Base-by-base conservation (phyloP, 2,888 invertebrate species). In the Trachelus iudaicus region DNA sequence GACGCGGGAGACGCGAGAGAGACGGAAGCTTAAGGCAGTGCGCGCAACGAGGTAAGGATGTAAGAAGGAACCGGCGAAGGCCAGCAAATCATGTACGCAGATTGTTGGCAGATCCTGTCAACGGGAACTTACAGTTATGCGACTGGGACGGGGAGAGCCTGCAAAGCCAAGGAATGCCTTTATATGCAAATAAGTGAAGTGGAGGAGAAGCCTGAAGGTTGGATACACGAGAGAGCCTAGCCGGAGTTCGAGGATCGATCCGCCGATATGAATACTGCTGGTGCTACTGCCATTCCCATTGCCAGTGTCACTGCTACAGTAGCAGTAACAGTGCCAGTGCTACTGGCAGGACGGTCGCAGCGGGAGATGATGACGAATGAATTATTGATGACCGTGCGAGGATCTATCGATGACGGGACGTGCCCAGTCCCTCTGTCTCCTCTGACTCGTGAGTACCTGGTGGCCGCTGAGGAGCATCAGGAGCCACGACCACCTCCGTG, bases 81-180 rank as follows among this genome's bases (percentile, higher is more conserved):
- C 84, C 86, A 86, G 89, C 90, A 89, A 90, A 91, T 91, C 89
- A 90, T 77, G 77, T 75, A 37, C 90, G 90, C 86, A 87, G 90
- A 90, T 90, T 89, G 90, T 89, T 91, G 90, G 90, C 91, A 90
- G 90, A 89, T 89, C 89, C 90, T 90, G 91, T 90, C 91, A 91
- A 89, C 89, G 85, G 85, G 86, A 87, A 89, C 88, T 90, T 91
- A 90, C 90, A 90, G 90, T 91, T 91, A 90, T 90, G 87, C 87
- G 86, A 85, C 84, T 86, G 87, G 87, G 87, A 87, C 86, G 86
- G 85, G 85, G 85, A 86, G 82, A 85, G 83, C 83, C 85, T 84
- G 83, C 85, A 83, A 86, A 85, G 82, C 89, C 81, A 82, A 87
- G 90, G 91, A 91, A 91, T 91, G 91, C 91, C 90, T 91, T 91